Conservation (phyloP, 1,140 invertebrate genomes). For the Drosophila triauraria region DNA sequence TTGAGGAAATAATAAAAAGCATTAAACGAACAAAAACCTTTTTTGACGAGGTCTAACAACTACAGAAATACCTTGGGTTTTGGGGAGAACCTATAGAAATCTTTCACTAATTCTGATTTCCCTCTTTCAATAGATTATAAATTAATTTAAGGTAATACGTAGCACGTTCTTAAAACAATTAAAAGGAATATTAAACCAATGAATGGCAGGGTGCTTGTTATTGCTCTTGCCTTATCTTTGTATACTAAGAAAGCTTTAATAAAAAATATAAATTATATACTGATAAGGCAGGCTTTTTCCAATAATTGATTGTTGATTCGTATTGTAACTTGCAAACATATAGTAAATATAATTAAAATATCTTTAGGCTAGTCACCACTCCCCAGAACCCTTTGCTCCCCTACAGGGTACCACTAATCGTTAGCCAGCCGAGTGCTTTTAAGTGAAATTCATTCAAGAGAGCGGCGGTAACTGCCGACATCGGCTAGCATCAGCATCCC, state of each 20-base stretch:
- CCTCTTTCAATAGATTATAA: no score
- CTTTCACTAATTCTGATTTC: conserved; percentile 1
- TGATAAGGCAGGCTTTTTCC: neutral
- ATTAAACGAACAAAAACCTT: conserved; percentile 21
- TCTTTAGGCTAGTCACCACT: no score
- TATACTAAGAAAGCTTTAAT: neutral
- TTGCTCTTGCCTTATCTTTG: neutral
- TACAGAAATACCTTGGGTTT: conserved; percentile 21
- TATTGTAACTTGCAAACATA: neutral
- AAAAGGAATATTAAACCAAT: neutral
- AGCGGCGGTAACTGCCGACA: conserved; percentile 24
- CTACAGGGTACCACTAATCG: conserved; percentile 33
- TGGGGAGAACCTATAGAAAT: neutral
- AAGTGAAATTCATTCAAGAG: conserved; percentile 76
- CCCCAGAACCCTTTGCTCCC: neutral
- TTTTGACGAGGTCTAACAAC: neutral
- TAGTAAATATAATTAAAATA: neutral
- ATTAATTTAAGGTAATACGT: neutral
- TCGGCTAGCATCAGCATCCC: conserved; percentile 39
- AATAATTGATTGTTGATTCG: neutral
- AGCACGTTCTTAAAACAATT: neutral
- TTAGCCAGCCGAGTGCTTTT: conserved; percentile 53
- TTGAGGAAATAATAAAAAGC: conserved; percentile 1
- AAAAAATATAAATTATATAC: no score
- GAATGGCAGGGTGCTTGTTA: neutral